These are phyloP conservation scores for human DNA, from an alignment of 2,113 vertebrate species.

Conservation along the genomic window GRCh38 chr20:60978001-60978500, in stretches of 20 bases:
- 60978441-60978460: accelerated
- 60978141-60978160: background rate
- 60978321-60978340: background rate
- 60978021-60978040: background rate
- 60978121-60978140: background rate
- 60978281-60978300: background rate
- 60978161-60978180: background rate
- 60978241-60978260: accelerated
- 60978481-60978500: accelerated
- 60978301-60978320: background rate
- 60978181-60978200: accelerated
- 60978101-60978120: accelerated
- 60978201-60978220: background rate
- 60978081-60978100: background rate
- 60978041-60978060: background rate
- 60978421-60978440: accelerated
- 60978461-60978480: background rate
- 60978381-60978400: accelerated
- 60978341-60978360: background rate
- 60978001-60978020: background rate
- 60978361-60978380: no score
- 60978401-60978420: accelerated
- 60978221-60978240: background rate
- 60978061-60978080: background rate
- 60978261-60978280: background rate